Evolutionary conservation across 2,797 vertebrate species (phyloP), one percentile per base, ranked within the genome.

Genomic region (Tiaroga cobitis): DNA sequence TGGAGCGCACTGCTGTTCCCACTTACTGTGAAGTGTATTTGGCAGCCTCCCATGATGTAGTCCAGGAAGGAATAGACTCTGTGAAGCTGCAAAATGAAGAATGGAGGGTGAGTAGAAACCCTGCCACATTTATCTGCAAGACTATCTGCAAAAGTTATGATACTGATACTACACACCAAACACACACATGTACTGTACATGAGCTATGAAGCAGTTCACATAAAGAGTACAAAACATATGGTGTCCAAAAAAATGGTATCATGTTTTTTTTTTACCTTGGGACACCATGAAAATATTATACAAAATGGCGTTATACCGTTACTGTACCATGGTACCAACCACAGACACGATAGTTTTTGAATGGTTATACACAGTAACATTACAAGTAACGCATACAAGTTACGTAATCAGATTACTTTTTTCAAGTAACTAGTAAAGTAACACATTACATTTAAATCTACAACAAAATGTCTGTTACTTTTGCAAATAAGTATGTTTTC

Each of bases 11-110:
- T 87, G 49, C 84, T 56, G 80, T 84, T 86, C 93, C 81, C 63
- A 92, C 96, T 97, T 94, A 99, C 97, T 74, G 97, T 99, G 93
- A 98, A 99, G 92, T 99, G 97, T 91, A 99, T 98, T 93, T 98
- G 98, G 91, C 97, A 99, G 93, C 98, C 97, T 0, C 98, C 97
- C 98, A 98, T 98, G 93, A 99, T 97, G 95, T 98, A 98, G 93
- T 98, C 97, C 93, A 98, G 95, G 95, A 98, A 99, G 85, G 98
- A 98, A 90, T 97, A 97, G 26, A 98, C 96, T 96, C 97, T 97
- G 94, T 97, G 97, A 92, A 98, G 96, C 97, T 98, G 93, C 61
- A 87, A 69, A 77, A 76, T 21, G 73, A 51, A 87, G 69, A 88
- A 69, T 21, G 80, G 68, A 87, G 81, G 37, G 32, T 78, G 49